phyloP scores from a whole-genome alignment of 2,888 invertebrate genomes.

The Stegana nigrithorax region DNA sequence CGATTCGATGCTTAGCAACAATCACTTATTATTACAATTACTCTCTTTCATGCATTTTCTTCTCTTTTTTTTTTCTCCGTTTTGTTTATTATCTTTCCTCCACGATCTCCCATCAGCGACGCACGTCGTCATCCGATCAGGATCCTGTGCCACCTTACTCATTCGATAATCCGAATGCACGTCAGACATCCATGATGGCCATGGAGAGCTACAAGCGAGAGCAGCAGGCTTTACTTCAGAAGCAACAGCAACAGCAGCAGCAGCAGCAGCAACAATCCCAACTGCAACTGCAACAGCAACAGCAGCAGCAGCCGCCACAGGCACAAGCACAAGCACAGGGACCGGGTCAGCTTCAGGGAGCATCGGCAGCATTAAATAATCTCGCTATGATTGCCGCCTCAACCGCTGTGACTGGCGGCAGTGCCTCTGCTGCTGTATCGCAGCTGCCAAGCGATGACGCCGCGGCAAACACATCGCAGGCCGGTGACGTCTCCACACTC shows the following conservation, averaged over 20 bases:
- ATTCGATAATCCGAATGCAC: slow-evolving; percentile 63
- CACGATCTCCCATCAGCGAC: slow-evolving; percentile 44
- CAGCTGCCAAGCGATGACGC: slow-evolving; percentile 44
- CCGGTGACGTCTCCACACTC: slow-evolving; percentile 43
- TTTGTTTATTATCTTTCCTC: background rate
- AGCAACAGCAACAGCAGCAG: slow-evolving; percentile 47
- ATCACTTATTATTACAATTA: background rate
- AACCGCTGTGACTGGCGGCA: slow-evolving; percentile 26
- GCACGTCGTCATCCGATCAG: slow-evolving; percentile 63
- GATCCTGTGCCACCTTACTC: slow-evolving; percentile 68
- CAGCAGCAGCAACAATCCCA: slow-evolving; percentile 44
- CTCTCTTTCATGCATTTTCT: background rate
- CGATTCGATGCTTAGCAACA: background rate
- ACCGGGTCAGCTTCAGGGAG: slow-evolving; percentile 13
- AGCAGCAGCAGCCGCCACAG: slow-evolving; percentile 11
- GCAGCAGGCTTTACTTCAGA: slow-evolving; percentile 53
- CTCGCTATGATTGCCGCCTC: slow-evolving; percentile 42
- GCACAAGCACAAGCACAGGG: no score
- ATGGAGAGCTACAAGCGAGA: slow-evolving; percentile 65
- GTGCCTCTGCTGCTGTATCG: slow-evolving; percentile 31
- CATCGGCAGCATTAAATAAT: slow-evolving; percentile 37
- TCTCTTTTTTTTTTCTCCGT: no score
- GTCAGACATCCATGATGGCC: slow-evolving; percentile 67
- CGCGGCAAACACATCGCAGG: slow-evolving; percentile 33
- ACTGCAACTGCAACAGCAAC: slow-evolving; percentile 7